Evolutionary conservation across 2,113 vertebrate genomes (phyloP).

Genomic region (Cyphomyrus discorhynchus): DNA sequence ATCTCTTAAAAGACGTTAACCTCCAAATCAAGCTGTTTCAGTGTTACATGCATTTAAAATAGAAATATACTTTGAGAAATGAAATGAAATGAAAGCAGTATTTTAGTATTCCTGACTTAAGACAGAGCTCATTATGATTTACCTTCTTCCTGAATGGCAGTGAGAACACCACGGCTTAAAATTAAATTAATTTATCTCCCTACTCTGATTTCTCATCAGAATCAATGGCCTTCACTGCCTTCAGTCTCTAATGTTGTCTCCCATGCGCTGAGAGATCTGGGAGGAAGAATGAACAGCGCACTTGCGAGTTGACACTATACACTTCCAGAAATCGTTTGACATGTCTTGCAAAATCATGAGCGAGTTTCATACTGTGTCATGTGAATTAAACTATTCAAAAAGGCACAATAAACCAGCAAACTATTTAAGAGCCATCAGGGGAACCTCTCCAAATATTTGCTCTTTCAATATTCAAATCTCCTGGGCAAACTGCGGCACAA

Average conservation of each 20-base stretch:
- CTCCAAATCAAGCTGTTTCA: not conserved
- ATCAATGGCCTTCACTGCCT: not conserved
- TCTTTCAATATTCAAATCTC: constrained; percentile 1
- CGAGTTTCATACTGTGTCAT: not conserved
- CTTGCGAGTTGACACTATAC: not conserved
- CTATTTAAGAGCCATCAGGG: not conserved
- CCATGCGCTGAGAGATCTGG: not conserved
- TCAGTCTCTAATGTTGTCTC: not conserved
- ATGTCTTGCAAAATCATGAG: not conserved
- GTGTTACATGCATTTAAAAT: not conserved
- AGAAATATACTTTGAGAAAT: not conserved
- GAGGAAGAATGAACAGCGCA: not conserved
- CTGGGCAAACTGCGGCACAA: not conserved
- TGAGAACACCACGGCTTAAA: not conserved
- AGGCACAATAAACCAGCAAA: not conserved
- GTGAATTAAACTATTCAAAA: not conserved
- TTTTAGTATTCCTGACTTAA: not conserved
- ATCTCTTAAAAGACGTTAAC: not conserved
- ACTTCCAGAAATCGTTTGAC: not conserved
- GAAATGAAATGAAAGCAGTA: not conserved
- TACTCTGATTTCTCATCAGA: not conserved
- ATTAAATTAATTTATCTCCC: not conserved
- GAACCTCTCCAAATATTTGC: constrained; percentile 17
- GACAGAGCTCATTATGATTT: not conserved
- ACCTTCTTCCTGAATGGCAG: not conserved